Conservation (phyloP, 2,888 invertebrate genomes). For the Cecidostiba fungosa region DNA sequence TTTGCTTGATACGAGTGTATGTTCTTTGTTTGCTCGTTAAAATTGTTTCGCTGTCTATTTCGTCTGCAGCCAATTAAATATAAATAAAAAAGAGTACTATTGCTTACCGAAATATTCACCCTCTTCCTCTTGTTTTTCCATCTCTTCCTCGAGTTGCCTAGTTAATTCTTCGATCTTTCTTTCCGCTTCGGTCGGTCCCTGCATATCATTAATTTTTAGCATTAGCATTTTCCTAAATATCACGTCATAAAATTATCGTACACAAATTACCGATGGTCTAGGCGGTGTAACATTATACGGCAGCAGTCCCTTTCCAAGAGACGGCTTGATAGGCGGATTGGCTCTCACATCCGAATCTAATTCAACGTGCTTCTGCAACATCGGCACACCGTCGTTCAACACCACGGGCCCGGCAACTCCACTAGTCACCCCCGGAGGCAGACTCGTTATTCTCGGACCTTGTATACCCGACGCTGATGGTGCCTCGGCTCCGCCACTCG, state of each 20-base stretch:
- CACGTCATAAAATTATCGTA: neutral
- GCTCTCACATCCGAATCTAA: conserved; percentile 69
- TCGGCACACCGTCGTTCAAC: conserved; percentile 76
- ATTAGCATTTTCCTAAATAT: conserved; percentile 1
- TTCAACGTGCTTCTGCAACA: conserved; percentile 73
- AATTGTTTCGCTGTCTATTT: neutral
- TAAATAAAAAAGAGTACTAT: neutral
- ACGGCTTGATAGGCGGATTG: conserved; percentile 74
- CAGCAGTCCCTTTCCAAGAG: conserved; percentile 85
- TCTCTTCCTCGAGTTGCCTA: conserved; percentile 95
- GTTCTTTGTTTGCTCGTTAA: conserved; percentile 4
- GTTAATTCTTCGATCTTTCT: conserved; percentile 96
- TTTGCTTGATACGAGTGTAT: neutral
- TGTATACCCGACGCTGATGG: conserved; percentile 67
- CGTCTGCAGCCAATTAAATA: neutral
- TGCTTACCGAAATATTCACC: conserved; percentile 98
- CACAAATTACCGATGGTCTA: conserved; percentile 84
- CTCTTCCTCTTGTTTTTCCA: conserved; percentile 96
- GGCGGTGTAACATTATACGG: conserved; percentile 95
- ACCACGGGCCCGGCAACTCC: conserved; percentile 77
- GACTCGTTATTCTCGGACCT: conserved; percentile 76
- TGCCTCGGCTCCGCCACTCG: conserved; percentile 68
- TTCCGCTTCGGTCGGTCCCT: conserved; percentile 95
- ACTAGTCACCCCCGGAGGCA: conserved; percentile 78
- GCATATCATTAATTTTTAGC: conserved; percentile 35